Evolutionary conservation across 2,888 invertebrate genomes (phyloP).

Genomic region (Anoncus sp.): DNA sequence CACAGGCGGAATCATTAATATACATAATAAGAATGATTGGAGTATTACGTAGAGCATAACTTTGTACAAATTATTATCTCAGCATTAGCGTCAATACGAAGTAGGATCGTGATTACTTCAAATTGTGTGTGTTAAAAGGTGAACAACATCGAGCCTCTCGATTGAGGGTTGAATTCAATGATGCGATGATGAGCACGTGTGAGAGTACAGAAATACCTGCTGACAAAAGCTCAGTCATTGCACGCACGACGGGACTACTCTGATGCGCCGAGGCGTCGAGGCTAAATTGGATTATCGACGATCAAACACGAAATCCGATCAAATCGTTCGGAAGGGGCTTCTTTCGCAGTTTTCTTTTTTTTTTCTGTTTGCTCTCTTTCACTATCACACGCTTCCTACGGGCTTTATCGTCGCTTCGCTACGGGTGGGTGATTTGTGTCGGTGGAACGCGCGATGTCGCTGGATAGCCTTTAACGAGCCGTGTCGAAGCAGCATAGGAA

Average conservation of each 20-base stretch:
- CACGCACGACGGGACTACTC: slow-evolving; percentile 7
- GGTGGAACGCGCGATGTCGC: slow-evolving; percentile 26
- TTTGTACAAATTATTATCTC: background rate
- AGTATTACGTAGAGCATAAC: background rate
- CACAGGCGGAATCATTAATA: background rate
- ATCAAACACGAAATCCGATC: slow-evolving; percentile 76
- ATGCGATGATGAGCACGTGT: slow-evolving; percentile 8
- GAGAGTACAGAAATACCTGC: slow-evolving; percentile 37
- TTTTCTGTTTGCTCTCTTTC: slow-evolving; percentile 19
- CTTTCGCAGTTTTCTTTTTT: slow-evolving; percentile 57
- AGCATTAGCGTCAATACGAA: background rate
- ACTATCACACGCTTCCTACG: slow-evolving; percentile 40
- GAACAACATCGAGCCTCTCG: background rate
- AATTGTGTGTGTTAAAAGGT: background rate
- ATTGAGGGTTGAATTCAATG: slow-evolving; percentile 9
- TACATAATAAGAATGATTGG: background rate
- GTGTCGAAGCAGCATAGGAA: slow-evolving; percentile 32
- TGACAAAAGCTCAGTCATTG: slow-evolving; percentile 36
- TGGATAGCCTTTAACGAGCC: slow-evolving; percentile 18
- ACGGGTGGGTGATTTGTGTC: background rate
- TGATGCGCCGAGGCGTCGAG: slow-evolving; percentile 65
- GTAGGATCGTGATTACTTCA: background rate
- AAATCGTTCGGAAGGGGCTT: slow-evolving; percentile 77
- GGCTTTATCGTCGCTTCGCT: slow-evolving; percentile 41
- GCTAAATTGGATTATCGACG: slow-evolving; percentile 77